Base-by-base conservation (phyloP, 1,140 invertebrate genomes). In the Helicoverpa zea region DNA sequence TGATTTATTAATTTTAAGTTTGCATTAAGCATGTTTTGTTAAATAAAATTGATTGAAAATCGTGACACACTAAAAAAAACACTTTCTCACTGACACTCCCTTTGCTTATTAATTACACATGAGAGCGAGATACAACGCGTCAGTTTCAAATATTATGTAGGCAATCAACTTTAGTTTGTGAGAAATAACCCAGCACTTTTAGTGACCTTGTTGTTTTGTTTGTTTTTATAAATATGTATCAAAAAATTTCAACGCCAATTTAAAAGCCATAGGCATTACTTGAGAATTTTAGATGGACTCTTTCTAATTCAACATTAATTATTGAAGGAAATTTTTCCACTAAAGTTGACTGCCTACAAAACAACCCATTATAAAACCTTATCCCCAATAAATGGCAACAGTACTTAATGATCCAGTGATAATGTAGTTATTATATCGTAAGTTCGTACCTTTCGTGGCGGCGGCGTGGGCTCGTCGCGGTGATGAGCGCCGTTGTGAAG, bases 401-500 rank as follows among this genome's bases (percentile, higher is more conserved):
- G 4, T 11, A 3, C 23, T 18, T 2, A 12, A 68, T 18, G n/a
- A 18, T 12, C 11, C 10, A 43, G 10, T 11, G 11, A 66, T 16
- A 14, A 66, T 66, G 7, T 18, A 18, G 10, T 5, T 47, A 51
- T 9, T 23, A 2, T 23, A 23, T 23, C 23, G 23, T 23, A 58
- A 29, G 76, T 58, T 7, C 35, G 56, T 89, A 95, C 95, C 91
- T 95, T 95, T 79, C 95, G 88, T 0, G 94, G 94, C 23, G 95
- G 95, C 30, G 95, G 95, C 7, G 95, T 94, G 64, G 94, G 94
- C 61, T 95, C 92, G 74, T 95, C 94, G 30, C 92, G 70, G 80
- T 92, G 84, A n/a, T 88, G 82, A 13, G 91, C 83, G 51, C 92
- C 89, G 87, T 94, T 93, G 85, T 94, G 90, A 49, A 94, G 75